Base-by-base conservation (phyloP, 1,140 invertebrate species). In the Drosophila punjabiensis region DNA sequence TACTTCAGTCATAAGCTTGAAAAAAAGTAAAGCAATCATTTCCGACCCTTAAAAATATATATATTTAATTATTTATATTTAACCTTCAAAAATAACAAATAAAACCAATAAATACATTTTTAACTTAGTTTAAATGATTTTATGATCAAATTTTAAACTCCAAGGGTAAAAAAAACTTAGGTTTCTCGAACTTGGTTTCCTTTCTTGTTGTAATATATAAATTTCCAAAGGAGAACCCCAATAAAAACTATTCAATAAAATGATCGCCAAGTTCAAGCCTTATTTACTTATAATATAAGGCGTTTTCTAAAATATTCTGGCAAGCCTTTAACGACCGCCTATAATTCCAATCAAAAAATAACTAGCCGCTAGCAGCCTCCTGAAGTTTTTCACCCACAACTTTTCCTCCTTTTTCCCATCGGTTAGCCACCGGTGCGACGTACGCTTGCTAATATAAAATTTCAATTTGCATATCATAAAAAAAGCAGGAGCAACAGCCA, bases 401-500 rank as follows among this genome's bases (percentile, higher is more conserved):
- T 60, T 68, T 61, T 28, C 20, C n/a, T 16, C 41, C 14, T 28
- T 43, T 76, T 79, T 79, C 66, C 75, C 58, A 55, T 45, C 76
- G 65, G 58, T 69, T 74, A 66, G 58, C 50, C 61, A 70, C 48
- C 63, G 64, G 63, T 37, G 48, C 53, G 50, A 65, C 59, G 60
- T 70, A 74, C 65, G 76, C 76, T 67, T 89, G 78, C 86, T 90
- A 85, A 90, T 90, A 86, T 86, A 91, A 86, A 90, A 78, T 91
- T 90, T 90, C 86, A 91, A 90, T 90, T 90, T 90, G 82, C 87
- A 90, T 90, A 82, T 82, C 82, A 86, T 90, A 82, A 82, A 76
- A 32, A 89, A 82, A 53, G 2, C 7, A 24, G 2, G 4, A 35
- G 32, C 52, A 35, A 1, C 30, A 24, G 16, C 16, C 30, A 6